Conservation (phyloP, 2,797 vertebrate species). For the Nothura maculosa region DNA sequence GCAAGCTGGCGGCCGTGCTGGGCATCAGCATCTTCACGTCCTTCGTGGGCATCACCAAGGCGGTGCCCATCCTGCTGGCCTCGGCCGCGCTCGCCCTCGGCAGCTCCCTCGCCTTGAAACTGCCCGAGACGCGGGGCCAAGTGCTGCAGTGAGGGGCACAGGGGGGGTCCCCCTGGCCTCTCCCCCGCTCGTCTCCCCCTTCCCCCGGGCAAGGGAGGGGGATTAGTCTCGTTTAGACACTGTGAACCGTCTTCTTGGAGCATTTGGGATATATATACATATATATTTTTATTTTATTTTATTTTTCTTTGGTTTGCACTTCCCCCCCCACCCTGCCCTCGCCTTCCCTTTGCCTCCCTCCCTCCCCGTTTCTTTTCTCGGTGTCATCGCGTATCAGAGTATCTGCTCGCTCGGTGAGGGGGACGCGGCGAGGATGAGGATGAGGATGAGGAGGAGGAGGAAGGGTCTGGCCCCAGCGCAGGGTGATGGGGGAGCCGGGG, state of each 20-base stretch:
- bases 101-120: slow-evolving; percentile 94
- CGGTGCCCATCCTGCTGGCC: slow-evolving; percentile 94
- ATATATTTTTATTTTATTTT: neutral
- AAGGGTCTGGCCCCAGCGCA: neutral
- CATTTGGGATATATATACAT: neutral
- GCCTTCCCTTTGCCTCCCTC: neutral
- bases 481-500: neutral
- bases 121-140: slow-evolving; percentile 94
- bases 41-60: slow-evolving; percentile 97
- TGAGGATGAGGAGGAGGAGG: neutral
- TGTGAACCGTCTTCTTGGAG: slow-evolving; percentile 66
- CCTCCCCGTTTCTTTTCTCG: neutral
- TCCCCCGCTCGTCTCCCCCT: neutral
- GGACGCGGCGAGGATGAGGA: neutral
- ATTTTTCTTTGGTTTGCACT: neutral
- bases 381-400: slow-evolving; percentile 50
- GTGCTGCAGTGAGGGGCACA: slow-evolving; percentile 89
- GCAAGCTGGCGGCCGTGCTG: slow-evolving; percentile 94
- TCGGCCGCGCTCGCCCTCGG: slow-evolving; percentile 91
- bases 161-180: neutral
- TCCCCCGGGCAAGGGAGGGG: neutral
- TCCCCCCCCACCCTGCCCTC: neutral
- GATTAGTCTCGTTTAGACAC: slow-evolving; percentile 64
- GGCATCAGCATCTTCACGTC: slow-evolving; percentile 98
- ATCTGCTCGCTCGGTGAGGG: neutral